Evolutionary conservation across 2,888 invertebrate genomes (phyloP), one percentile per base, ranked within the genome.

Genomic region (Agrotis clavis): DNA sequence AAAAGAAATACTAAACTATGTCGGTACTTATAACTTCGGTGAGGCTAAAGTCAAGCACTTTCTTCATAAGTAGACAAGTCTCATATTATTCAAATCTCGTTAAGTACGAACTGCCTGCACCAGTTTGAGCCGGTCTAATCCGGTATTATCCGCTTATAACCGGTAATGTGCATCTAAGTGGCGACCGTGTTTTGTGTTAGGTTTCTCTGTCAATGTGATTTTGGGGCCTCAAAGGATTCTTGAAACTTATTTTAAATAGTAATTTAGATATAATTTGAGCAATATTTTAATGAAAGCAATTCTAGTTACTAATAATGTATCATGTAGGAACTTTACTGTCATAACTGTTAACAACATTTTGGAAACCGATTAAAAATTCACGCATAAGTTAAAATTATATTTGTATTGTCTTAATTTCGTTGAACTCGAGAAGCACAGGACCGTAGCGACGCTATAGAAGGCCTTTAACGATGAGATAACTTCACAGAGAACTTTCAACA

Each of bases 151-250:
- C 74, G 72, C 77, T 81, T 84, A 77, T 77, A 79, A 70, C 80
- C 69, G 69, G 77, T 82, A 83, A 86, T 79, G 79, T 85, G 81
- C 84, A 80, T 82, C 76, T 82, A 86, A 87, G 78, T 85, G 66
- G 72, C 56, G 30, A 53, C 63, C 66, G 60, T 70, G 78, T 68
- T 82, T 74, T 76, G 63, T 79, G 65, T 81, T 79, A 79, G 73
- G 75, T 77, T 81, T 79, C 76, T 35, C 35, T 65, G 19, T 57
- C 62, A 50, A 71, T 70, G 66, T 35, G 66, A 78, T 77, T 83
- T 71, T 6, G 57, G 63, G 73, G 80, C 59, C 67, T 81, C 1
- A 48, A 66, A 56, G 41, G 51, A 53, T 56, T 48, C 13, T 53
- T 1, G 16, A 14, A 18, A 1, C 18, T 60, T 21, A 41, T 1